Conservation (phyloP, 64 coral and sea anemone genomes). For the Montipora sp. region DNA sequence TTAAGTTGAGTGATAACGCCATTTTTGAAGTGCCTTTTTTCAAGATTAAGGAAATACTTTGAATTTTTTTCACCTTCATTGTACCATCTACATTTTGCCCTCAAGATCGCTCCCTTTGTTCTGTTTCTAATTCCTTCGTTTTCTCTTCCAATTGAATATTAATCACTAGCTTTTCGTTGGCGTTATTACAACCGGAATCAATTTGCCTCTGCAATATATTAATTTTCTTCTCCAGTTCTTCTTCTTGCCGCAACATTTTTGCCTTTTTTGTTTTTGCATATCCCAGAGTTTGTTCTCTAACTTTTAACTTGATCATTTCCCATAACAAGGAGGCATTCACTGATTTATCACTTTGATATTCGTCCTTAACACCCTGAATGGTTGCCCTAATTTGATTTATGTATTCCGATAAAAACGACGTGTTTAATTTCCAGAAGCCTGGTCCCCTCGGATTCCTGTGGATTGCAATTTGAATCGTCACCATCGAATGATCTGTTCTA, state of each 20-base stretch:
- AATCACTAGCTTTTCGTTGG: neutral
- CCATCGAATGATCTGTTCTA: neutral
- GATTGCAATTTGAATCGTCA: neutral
- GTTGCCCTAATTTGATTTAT: too few relatives aligned
- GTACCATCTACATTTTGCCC: too few relatives aligned
- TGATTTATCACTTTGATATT: too few relatives aligned
- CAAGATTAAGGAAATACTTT: too few relatives aligned
- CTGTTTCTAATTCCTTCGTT: too few relatives aligned
- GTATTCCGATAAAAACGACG: slow-evolving; percentile 15
- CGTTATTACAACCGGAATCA: too few relatives aligned
- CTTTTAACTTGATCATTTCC: too few relatives aligned
- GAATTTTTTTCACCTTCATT: too few relatives aligned
- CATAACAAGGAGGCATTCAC: too few relatives aligned
- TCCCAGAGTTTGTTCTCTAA: slow-evolving; percentile 25
- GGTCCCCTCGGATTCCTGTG: slow-evolving; percentile 9
- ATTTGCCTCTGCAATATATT: slow-evolving; percentile 3
- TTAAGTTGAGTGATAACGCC: neutral
- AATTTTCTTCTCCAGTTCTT: neutral
- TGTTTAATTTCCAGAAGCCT: neutral
- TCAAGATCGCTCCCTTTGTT: too few relatives aligned
- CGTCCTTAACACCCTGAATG: too few relatives aligned
- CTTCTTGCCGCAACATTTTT: neutral
- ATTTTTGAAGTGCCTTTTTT: neutral
- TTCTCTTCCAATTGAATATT: neutral
- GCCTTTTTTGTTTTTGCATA: neutral